These are phyloP conservation scores for Neomonachus schauinslandi DNA, from an alignment of 2,113 vertebrate genomes.

Conservation along the genomic window DNA sequence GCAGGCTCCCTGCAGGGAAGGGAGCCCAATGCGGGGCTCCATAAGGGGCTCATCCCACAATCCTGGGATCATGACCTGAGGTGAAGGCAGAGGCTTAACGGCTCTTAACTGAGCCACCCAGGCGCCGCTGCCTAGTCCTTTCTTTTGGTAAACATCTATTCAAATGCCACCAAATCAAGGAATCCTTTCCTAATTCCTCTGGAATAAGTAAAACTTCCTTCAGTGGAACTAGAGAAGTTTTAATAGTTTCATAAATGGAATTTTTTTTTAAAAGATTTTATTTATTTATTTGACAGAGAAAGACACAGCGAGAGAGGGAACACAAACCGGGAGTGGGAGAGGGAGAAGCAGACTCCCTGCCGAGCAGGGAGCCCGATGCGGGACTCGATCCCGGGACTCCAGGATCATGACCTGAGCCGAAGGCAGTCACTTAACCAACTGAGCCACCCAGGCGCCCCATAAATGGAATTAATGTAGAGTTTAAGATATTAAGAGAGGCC, in stretches of 20 bases:
- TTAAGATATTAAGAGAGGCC: neutral
- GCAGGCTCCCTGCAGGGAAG: neutral
- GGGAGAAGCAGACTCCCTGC: no score
- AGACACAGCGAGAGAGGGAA: no score
- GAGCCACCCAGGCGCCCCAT: no score
- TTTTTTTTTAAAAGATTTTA: no score
- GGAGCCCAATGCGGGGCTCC: neutral
- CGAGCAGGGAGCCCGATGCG: no score
- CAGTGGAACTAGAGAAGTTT: neutral
- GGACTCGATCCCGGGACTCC: no score
- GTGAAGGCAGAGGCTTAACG: neutral
- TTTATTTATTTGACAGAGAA: no score
- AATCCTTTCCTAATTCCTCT: neutral
- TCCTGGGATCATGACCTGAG: neutral
- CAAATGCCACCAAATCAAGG: neutral
- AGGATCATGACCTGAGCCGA: no score
- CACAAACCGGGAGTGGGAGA: no score
- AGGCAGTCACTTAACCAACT: no score
- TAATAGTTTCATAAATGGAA: neutral
- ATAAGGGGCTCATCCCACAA: neutral
- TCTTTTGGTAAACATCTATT: neutral
- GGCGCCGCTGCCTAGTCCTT: neutral
- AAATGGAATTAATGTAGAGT: neutral
- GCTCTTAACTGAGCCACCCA: neutral
- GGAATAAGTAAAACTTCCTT: neutral